Base-by-base conservation (phyloP, 2,888 invertebrate genomes). In the Dione vanillae region DNA sequence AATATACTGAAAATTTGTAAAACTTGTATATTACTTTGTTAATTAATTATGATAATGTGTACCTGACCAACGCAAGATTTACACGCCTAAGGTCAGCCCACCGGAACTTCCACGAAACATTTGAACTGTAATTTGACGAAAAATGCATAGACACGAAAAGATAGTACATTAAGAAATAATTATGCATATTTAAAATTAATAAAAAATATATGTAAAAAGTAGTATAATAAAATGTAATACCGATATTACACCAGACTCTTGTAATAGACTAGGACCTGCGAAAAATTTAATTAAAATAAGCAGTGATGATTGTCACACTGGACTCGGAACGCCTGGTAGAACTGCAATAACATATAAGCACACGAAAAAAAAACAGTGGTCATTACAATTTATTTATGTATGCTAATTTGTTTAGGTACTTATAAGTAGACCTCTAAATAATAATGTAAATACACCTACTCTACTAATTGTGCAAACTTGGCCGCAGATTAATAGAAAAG, bases 61-160 rank as follows among this genome's bases (percentile, higher is more conserved):
- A 27, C 45, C 45, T 45, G 45, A 61, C 61, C 27, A 2, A 27
- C n/a, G n/a, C 11, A 45, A 61, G n/a, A 27, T 45, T 43, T 61
- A 61, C 45, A 61, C 27, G 5, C 12, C 27, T 19, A 12, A 51
- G 64, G 19, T 64, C 37, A 49, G 43, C 20, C 8, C 49, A 49
- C 51, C 40, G 37, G 49, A 35, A 64, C 49, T 10, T 40, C 40
- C 19, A 19, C 47, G 10, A 9, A 12, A 27, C n/a, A 12, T 19
- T 37, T 40, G 0, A 64, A 64, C 64, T 64, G 64, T 51, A 64
- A 64, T 16, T 64, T 40, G 64, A 64, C 20, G 19, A 40, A 64
- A 51, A 64, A 45, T 35, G 6, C 64, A 49, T 64, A 64, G 64
- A 51, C 14, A 51, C 64, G 64, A 51, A 64, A 64, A 37, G 12